Evolutionary conservation across 92 coral and sea anemone genomes (phyloP), one percentile per base, ranked within the genome.

Genomic region (Porites divaricata): DNA sequence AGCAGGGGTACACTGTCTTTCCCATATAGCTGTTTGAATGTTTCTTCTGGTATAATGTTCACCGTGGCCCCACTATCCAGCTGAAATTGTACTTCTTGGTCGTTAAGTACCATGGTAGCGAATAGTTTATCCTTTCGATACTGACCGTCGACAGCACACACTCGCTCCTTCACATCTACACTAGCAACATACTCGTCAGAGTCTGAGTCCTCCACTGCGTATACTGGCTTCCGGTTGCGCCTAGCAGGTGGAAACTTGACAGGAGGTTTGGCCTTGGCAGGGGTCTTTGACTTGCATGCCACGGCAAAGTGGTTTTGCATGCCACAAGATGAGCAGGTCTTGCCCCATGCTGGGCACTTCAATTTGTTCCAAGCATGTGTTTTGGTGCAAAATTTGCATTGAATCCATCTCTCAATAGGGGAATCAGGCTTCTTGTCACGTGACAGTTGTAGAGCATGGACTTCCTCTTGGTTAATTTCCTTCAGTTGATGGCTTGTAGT

Each of bases 1-100:
- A 89, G 71, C 14, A 66, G 67, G 41, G 51, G 9, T 65, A 80
- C 6, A 23, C 88, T 81, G 28, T 74, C 89, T 62, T 74, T 52
- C 21, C 89, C 89, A 85, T 71, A 89, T 20, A 80, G 26, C 8
- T 69, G 17, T 9, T 24, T 66, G 73, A 63, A 83, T 6, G 78
- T 53, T 2, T 56, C 66, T 26, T 76, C 75, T 2, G 88, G 74
- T 58, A 81, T 10, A 25, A 78, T 83, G 71, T 85, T 90, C 49
- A 86, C 93, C 1, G 85, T 80, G 3, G 88, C 90, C 16, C 90
- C 93, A 59, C 68, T 90, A 64, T 90, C 87, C 25, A 90, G 51
- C 52, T 90, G 90, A 51, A 86, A 75, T 65, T 35, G 81, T 7
- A 74, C 81, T 64, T 65, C 64, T 5, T 57, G 67, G 20, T 19